These are phyloP conservation scores for Melanotaenia nigrans DNA, from an alignment of 2,797 vertebrate genomes.

Conservation along the genomic window DNA sequence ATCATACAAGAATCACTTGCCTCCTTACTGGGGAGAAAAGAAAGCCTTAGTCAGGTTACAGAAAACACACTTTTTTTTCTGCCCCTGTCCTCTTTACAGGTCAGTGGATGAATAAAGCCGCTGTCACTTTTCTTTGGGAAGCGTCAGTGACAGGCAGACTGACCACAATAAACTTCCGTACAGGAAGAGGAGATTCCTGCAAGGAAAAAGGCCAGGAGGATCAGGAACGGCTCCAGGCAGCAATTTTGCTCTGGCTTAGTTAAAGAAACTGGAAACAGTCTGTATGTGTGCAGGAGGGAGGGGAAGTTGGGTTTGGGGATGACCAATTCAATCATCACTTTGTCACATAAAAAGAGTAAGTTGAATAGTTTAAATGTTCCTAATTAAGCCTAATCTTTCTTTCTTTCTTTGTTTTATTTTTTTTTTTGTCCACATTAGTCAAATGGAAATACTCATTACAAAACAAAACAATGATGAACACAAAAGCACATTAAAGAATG, in stretches of 20 bases:
- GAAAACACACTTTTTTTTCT: slow-evolving; percentile 48
- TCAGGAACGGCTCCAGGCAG: slow-evolving; percentile 65
- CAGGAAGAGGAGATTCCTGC: slow-evolving; percentile 79
- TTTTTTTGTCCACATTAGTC: neutral
- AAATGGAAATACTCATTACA: neutral
- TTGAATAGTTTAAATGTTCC: neutral
- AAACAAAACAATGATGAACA: neutral
- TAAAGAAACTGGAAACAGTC: slow-evolving; percentile 55
- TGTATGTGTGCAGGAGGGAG: neutral
- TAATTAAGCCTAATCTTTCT: slow-evolving; percentile 1
- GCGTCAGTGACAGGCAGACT: slow-evolving; percentile 72
- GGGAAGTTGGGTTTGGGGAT: neutral
- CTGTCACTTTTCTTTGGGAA: slow-evolving; percentile 82
- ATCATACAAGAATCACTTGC: slow-evolving; percentile 70
- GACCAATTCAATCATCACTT: slow-evolving; percentile 9
- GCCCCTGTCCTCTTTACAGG: slow-evolving; percentile 78
- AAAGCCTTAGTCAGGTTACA: slow-evolving; percentile 81
- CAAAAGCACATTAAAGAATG: neutral
- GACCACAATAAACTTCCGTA: slow-evolving; percentile 74
- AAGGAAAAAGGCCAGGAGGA: slow-evolving; percentile 76
- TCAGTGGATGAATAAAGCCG: slow-evolving; percentile 79
- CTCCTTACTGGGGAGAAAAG: slow-evolving; percentile 78
- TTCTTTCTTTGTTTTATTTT: neutral
- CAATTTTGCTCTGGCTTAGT: slow-evolving; percentile 65
- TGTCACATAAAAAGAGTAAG: slow-evolving; percentile 2